These are phyloP conservation scores for Bilobella aurantiaca DNA, from an alignment of 1,140 invertebrate genomes.

Conservation along the genomic window DNA sequence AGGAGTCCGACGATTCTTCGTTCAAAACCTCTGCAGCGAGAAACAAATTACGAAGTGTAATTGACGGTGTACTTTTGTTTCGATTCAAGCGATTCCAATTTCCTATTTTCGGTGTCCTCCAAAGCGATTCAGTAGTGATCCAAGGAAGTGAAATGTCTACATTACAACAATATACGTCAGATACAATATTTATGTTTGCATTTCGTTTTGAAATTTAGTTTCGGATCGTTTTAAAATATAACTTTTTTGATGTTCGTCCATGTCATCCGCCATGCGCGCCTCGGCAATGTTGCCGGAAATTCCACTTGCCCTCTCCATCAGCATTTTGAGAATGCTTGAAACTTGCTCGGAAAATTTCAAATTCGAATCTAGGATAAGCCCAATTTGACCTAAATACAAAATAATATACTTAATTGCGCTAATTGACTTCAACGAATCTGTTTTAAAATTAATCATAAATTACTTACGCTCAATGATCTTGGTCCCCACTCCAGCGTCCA, in stretches of 20 bases:
- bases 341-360: not conserved
- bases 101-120: not conserved
- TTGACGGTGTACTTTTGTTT: not conserved
- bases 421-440: not conserved
- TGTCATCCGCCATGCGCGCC: too few relatives aligned
- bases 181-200: not conserved
- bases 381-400: not conserved
- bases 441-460: not conserved
- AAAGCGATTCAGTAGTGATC: not conserved
- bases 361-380: not conserved
- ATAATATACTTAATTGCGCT: too few relatives aligned
- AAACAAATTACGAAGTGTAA: not conserved
- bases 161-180: not conserved
- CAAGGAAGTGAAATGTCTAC: too few relatives aligned
- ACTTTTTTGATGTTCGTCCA: too few relatives aligned
- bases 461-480: constrained; percentile 10
- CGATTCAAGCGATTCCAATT: not conserved
- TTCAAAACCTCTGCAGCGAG: constrained; percentile 5
- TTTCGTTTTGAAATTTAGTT: not conserved
- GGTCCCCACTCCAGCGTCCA: constrained; percentile 14
- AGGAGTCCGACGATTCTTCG: constrained; percentile 5
- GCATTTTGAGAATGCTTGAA: not conserved
- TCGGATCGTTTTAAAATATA: too few relatives aligned
- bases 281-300: too few relatives aligned
- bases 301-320: not conserved